These are phyloP conservation scores for Athene noctua DNA, from an alignment of 2,113 vertebrate species.

Conservation along the genomic window DNA sequence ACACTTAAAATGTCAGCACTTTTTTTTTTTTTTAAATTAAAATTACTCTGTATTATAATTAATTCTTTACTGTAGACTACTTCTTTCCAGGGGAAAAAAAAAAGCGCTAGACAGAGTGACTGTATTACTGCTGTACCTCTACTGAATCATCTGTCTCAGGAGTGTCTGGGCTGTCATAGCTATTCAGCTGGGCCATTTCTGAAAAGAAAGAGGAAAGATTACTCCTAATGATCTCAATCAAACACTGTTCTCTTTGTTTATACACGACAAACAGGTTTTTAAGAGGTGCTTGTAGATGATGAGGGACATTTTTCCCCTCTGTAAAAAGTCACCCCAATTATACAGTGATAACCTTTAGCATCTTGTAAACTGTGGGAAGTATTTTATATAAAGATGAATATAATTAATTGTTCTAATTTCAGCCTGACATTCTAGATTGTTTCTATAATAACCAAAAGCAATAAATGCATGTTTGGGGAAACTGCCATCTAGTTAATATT, in stretches of 20 bases:
- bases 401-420: conserved; percentile 27
- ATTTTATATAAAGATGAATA: background rate
- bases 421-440: background rate
- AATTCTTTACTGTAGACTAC: conserved; percentile 30
- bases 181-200: conserved; percentile 98
- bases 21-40: background rate
- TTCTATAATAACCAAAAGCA: conserved; percentile 13
- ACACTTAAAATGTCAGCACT: conserved; percentile 19
- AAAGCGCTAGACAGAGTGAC: conserved; percentile 28
- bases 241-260: conserved; percentile 55
- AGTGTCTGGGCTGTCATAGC: conserved; percentile 92
- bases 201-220: conserved; percentile 58
- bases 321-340: conserved; percentile 30
- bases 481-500: background rate
- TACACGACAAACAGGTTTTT: conserved; percentile 33
- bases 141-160: conserved; percentile 92
- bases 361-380: background rate
- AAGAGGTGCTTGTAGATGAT: background rate
- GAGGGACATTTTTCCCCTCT: background rate
- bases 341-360: conserved; percentile 35
- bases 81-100: conserved; percentile 2
- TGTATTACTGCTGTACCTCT: conserved; percentile 79
- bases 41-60: conserved; percentile 54
- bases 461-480: background rate
- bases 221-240: conserved; percentile 59